phyloP scores from a whole-genome alignment of 1,140 invertebrate species.

The Heliothis virescens region DNA sequence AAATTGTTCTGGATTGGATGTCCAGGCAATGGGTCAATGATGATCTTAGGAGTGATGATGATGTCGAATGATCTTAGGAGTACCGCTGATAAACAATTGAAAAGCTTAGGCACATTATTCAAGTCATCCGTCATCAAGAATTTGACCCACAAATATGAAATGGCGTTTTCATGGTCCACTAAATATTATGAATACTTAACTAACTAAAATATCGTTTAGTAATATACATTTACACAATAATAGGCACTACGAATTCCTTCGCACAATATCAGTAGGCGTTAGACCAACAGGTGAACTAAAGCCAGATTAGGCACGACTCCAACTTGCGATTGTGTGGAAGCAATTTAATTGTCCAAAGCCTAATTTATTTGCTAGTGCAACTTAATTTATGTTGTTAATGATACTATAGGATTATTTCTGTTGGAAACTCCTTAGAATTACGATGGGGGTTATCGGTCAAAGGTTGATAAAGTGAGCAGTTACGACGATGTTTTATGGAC shows the following conservation, averaged over 20 bases:
- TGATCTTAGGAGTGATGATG: no score
- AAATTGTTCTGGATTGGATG: no score
- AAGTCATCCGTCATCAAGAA: no score
- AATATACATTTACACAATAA: neutral
- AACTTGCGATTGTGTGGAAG: slow-evolving; percentile 14
- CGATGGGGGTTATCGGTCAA: neutral
- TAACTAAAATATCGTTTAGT: neutral
- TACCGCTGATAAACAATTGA: no score
- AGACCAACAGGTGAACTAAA: slow-evolving; percentile 24
- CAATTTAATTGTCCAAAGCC: slow-evolving; percentile 9
- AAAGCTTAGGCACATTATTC: no score
- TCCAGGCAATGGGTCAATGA: no score
- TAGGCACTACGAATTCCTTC: slow-evolving; percentile 21
- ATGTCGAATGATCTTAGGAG: no score
- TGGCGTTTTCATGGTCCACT: no score
- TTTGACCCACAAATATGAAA: no score
- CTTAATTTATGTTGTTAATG: slow-evolving; percentile 12
- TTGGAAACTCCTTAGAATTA: neutral
- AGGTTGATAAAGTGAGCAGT: neutral
- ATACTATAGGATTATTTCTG: neutral
- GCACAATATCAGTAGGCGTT: neutral
- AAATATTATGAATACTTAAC: neutral
- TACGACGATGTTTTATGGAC: neutral
- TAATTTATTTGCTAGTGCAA: slow-evolving; percentile 22
- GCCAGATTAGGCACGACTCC: slow-evolving; percentile 17